Evolutionary conservation across 2,797 vertebrate species (phyloP), one percentile per base, ranked within the genome.

Genomic region (Bovichtus variegatus): DNA sequence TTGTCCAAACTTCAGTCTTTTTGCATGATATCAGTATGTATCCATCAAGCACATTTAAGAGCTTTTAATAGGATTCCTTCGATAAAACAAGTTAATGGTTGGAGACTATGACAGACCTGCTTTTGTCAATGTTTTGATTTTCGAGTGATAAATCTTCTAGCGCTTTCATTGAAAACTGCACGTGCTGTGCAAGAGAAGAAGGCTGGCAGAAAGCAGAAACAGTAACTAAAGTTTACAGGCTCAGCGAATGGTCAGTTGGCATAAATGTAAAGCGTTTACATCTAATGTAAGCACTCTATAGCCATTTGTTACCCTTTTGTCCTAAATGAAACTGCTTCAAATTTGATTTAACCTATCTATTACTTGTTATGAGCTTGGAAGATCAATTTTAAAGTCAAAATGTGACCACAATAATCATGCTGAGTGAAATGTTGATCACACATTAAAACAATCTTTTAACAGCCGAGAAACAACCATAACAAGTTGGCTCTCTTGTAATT

Each of bases 401-500:
- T 61, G 9, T 64, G 63, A 77, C 78, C 72, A 69, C 46, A 80
- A 29, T 23, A 71, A 74, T 85, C 43, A 74, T 44, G 13, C 29
- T 69, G 60, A 73, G 64, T 8, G 4, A 78, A 74, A 86, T 3
- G 4, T 4, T 70, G 41, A 76, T 76, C 76, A 66, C 46, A 74
- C 65, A 81, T 43, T 9, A 69, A 78, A 74, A 76, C 66, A n/a
- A 38, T 71, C 18, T 55, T 70, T 76, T 58, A 80, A 62, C 38
- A 58, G 50, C 40, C 40, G 4, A 74, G 47, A 76, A 71, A 40
- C 55, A 76, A 27, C 40, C 23, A 55, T 72, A 77, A 75, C 51
- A 78, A 71, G 54, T 25, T 38, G 29, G 66, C 78, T 57, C 49
- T 62, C 44, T 31, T 74, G 49, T 67, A 63, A 76, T 83, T 71